These are phyloP conservation scores for Nothobranchius furzeri DNA, from an alignment of 2,113 vertebrate species.

Conservation along the genomic window DNA sequence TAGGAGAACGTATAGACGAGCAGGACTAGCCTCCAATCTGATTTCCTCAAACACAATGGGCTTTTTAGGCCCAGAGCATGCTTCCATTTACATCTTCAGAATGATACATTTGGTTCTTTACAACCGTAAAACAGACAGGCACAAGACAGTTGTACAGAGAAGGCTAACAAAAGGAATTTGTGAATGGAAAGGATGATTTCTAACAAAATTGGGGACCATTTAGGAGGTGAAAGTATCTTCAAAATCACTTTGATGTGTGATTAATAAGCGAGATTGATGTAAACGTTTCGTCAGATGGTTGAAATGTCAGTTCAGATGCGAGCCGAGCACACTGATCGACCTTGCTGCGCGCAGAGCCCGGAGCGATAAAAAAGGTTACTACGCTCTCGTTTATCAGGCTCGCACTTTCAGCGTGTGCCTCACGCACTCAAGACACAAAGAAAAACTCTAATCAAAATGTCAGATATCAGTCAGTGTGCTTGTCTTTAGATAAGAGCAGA, in stretches of 20 bases:
- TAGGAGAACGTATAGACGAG: slow-evolving; percentile 52
- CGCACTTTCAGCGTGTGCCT: slow-evolving; percentile 20
- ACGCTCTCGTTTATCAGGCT: slow-evolving; percentile 11
- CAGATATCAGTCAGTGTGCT: slow-evolving; percentile 52
- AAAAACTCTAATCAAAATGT: slow-evolving; percentile 50
- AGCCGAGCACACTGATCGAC: slow-evolving; percentile 24
- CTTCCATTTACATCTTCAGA: slow-evolving; percentile 43
- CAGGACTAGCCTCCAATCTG: slow-evolving; percentile 61
- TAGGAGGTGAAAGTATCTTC: slow-evolving; percentile 9
- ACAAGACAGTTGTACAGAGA: slow-evolving; percentile 41
- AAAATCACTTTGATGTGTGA: slow-evolving; percentile 52
- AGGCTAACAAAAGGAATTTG: background rate
- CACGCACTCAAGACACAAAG: slow-evolving; percentile 31
- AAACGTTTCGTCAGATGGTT: slow-evolving; percentile 52
- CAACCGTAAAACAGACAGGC: slow-evolving; percentile 33
- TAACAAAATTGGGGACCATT: background rate
- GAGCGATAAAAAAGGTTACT: slow-evolving; percentile 43
- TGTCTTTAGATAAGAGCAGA: slow-evolving; percentile 35
- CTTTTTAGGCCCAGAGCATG: slow-evolving; percentile 41
- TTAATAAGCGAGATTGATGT: slow-evolving; percentile 59
- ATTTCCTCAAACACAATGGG: slow-evolving; percentile 49
- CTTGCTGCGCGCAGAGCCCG: slow-evolving; percentile 37
- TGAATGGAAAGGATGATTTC: background rate
- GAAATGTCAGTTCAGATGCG: slow-evolving; percentile 47
- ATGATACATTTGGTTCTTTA: slow-evolving; percentile 41